Conservation (phyloP, 2,888 invertebrate genomes). For the Octodonta nipae region DNA sequence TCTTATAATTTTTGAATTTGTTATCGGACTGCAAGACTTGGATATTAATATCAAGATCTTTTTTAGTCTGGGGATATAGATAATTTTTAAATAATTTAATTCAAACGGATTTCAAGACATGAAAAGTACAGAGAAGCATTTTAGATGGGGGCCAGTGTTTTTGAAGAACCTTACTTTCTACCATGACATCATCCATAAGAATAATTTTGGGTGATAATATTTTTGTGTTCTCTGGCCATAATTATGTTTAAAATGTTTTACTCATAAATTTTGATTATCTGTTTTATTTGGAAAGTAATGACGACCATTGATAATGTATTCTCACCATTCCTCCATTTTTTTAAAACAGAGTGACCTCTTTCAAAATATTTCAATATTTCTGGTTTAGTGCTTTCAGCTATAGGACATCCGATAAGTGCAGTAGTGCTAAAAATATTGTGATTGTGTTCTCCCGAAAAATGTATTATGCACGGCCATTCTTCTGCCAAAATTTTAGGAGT, state of each 20-base stretch:
- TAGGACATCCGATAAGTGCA: neutral
- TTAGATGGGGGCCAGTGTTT: slow-evolving; percentile 1
- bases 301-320: neutral
- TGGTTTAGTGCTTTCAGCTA: too few relatives aligned
- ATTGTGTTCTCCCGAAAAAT: neutral
- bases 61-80: slow-evolving; percentile 1
- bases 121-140: slow-evolving; percentile 6
- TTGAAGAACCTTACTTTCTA: slow-evolving; percentile 4
- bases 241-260: neutral
- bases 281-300: neutral
- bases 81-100: neutral
- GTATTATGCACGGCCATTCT: neutral
- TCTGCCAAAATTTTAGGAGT: neutral
- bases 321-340: neutral
- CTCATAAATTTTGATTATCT: neutral
- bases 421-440: neutral
- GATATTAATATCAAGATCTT: slow-evolving; percentile 1
- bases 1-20: neutral
- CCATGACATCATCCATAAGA: slow-evolving; percentile 4
- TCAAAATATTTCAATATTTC: too few relatives aligned
- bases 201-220: slow-evolving; percentile 1
- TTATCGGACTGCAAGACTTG: neutral
- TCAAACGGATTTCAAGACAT: slow-evolving; percentile 5
- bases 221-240: neutral
- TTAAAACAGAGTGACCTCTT: neutral